These are phyloP conservation scores for Heliconius ismenius DNA, from an alignment of 2,888 invertebrate species.

Conservation along the genomic window DNA sequence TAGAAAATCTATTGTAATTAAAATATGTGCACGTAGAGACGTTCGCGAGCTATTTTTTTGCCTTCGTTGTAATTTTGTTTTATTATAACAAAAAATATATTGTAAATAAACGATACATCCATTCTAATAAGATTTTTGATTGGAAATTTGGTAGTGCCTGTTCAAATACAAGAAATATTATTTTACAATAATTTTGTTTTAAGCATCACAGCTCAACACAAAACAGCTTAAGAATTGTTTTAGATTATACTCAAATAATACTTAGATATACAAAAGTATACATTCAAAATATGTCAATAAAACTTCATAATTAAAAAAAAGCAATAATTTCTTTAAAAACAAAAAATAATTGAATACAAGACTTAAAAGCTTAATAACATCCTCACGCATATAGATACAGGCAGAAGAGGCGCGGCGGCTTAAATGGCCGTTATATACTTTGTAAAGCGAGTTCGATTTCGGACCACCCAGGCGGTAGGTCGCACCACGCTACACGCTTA, in stretches of 20 bases:
- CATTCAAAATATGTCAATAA: background rate
- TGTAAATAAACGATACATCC: background rate
- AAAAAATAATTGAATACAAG: conserved; percentile 11
- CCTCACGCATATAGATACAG: conserved; percentile 30
- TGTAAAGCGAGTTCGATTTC: conserved; percentile 67
- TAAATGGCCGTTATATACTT: conserved; percentile 61
- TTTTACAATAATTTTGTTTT: too few relatives aligned
- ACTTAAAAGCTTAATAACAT: conserved; percentile 37
- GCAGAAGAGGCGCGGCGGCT: conserved; percentile 50
- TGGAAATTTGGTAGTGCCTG: background rate
- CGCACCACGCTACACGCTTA: conserved; percentile 56
- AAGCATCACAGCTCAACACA: too few relatives aligned
- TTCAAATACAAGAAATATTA: background rate
- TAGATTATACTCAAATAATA: too few relatives aligned
- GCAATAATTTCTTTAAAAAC: background rate
- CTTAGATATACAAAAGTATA: background rate
- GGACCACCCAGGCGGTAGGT: conserved; percentile 74
- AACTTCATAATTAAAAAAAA: conserved; percentile 14
- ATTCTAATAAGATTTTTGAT: conserved; percentile 24
- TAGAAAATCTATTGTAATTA: conserved; percentile 67
- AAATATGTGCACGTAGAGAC: conserved; percentile 42
- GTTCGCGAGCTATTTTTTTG: conserved; percentile 26
- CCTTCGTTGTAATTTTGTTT: background rate
- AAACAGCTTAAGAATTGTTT: too few relatives aligned
- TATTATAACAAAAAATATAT: background rate